phyloP scores from a whole-genome alignment of 2,797 vertebrate genomes.

The Siniperca undulata region DNA sequence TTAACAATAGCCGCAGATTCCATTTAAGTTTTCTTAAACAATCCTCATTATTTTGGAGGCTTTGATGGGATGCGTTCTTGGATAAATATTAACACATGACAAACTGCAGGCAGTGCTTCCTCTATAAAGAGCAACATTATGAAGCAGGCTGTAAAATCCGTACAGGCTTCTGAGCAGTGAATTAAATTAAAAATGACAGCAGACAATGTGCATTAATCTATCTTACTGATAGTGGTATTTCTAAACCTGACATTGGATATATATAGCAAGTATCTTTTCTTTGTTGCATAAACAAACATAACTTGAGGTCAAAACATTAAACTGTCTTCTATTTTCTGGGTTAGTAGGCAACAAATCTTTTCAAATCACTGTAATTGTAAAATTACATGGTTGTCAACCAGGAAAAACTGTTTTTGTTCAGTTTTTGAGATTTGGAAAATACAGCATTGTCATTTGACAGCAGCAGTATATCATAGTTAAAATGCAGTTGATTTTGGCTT shows the following conservation, averaged over 20 bases:
- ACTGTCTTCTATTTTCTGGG: neutral
- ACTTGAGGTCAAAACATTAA: neutral
- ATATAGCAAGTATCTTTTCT: neutral
- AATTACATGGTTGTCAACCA: slow-evolving; percentile 27
- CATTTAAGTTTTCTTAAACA: slow-evolving; percentile 51
- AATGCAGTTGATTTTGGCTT: slow-evolving; percentile 39
- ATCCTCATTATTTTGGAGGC: slow-evolving; percentile 49
- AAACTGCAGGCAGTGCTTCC: slow-evolving; percentile 51
- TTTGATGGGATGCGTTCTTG: slow-evolving; percentile 41
- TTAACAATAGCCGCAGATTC: slow-evolving; percentile 54
- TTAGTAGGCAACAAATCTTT: neutral
- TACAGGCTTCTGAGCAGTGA: slow-evolving; percentile 6
- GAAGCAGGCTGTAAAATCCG: slow-evolving; percentile 25
- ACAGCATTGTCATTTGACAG: slow-evolving; percentile 39
- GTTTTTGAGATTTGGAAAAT: slow-evolving; percentile 34
- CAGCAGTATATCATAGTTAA: slow-evolving; percentile 31
- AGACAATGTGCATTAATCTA: neutral
- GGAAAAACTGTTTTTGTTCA: slow-evolving; percentile 14
- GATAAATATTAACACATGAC: slow-evolving; percentile 76
- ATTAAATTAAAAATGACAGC: slow-evolving; percentile 20
- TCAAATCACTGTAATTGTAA: slow-evolving; percentile 5
- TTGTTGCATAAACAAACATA: neutral
- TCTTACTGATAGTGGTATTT: slow-evolving; percentile 16
- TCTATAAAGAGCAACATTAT: slow-evolving; percentile 51
- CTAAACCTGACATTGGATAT: slow-evolving; percentile 6